Conservation (phyloP, 2,797 vertebrate genomes). For the Enteromius viviparus region DNA sequence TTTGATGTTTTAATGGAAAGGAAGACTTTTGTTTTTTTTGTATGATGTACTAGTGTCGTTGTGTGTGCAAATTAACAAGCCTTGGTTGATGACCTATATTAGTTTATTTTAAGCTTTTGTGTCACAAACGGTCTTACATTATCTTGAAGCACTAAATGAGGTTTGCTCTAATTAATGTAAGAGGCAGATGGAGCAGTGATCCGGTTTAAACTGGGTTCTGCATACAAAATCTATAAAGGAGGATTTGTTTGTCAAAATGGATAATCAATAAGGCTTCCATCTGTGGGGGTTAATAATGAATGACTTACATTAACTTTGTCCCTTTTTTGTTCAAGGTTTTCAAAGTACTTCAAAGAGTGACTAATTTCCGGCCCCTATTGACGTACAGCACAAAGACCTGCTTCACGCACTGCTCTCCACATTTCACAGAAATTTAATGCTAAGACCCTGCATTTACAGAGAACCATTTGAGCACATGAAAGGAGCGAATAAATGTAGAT, state of each 20-base stretch:
- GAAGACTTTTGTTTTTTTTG: neutral
- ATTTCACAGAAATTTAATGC: constrained; percentile 21
- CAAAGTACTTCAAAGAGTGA: constrained; percentile 33
- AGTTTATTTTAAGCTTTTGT: constrained; percentile 9
- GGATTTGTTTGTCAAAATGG: constrained; percentile 41
- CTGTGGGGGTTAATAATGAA: constrained; percentile 51
- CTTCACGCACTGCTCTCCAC: neutral
- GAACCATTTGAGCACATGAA: constrained; percentile 8
- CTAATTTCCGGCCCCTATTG: constrained; percentile 36
- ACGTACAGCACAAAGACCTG: constrained; percentile 34
- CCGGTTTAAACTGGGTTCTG: constrained; percentile 21
- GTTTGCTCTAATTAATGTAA: constrained; percentile 8
- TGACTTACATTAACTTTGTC: constrained; percentile 53
- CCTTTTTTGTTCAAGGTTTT: constrained; percentile 46
- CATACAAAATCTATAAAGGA: constrained; percentile 29
- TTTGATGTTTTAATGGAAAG: neutral
- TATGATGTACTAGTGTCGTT: neutral
- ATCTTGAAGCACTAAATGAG: neutral
- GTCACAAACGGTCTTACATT: neutral
- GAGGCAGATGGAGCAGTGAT: constrained; percentile 3
- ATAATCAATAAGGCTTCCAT: constrained; percentile 31
- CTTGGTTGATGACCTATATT: neutral
- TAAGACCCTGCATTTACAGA: constrained; percentile 19
- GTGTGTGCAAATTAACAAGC: neutral
- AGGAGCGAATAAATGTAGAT: constrained; percentile 11